Base-by-base conservation (phyloP, 1,140 invertebrate genomes). In the Frieseomelitta varia region DNA sequence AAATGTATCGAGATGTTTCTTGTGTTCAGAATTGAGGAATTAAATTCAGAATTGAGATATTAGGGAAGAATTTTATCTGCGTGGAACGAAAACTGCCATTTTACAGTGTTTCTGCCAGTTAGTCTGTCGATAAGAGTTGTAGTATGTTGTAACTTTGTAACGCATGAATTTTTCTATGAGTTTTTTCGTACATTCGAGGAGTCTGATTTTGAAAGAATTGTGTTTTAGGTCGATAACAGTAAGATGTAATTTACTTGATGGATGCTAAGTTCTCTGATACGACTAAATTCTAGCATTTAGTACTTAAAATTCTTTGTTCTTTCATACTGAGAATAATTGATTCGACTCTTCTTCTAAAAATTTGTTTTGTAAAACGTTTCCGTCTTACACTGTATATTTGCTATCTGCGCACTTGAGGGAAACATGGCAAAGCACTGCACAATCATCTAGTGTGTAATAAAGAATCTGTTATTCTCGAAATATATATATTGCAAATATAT, bases 71-170 rank as follows among this genome's bases (percentile, higher is more conserved):
- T 67, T 61, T 61, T 72, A 79, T 83, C 21, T 84, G 56, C 65
- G 27, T 85, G 69, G 19, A 74, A 81, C 58, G 69, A 75, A 72
- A 87, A 90, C 88, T 90, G 88, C 88, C 88, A 90, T 80, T 90
- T 85, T 85, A 86, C 68, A 86, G 21, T 79, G 30, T 79, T 56
- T 86, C 39, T 88, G 63, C 68, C 75, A 55, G 71, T 78, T 89
- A 77, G 34, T 88, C 27, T 88, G 73, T 61, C 34, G 74, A 81
- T 84, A 84, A 82, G 53, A 47, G 65, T 63, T 76, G 17, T 30
- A 73, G 78, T 58, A 74, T 55, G 27, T 68, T 68, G 39, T 84
- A 68, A 61, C 55, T 30, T 58, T 61, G 12, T 47, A 47, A 30
- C 47, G 39, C 12, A 3, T 61, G 61, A 19, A 14, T 51, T 12